Evolutionary conservation across 2,797 vertebrate genomes (phyloP).

Genomic region (Hypotaenidia okinawae): DNA sequence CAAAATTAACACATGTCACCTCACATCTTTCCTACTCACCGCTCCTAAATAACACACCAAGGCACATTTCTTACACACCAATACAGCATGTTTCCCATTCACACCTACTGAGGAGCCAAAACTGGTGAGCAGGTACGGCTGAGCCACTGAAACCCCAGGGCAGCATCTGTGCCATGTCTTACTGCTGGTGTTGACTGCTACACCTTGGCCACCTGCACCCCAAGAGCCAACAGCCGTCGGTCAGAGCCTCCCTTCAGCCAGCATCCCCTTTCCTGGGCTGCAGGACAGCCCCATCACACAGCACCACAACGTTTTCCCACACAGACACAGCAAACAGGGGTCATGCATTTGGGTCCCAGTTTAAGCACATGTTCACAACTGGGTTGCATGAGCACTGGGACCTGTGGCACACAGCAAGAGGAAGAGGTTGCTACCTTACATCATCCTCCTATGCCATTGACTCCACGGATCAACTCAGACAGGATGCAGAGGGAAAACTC

Average conservation of each 20-base stretch:
- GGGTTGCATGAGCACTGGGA: rapidly evolving
- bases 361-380: not conserved
- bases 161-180: rapidly evolving
- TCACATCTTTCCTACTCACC: not conserved
- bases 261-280: rapidly evolving
- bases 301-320: rapidly evolving
- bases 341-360: rapidly evolving
- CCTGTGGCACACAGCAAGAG: not conserved
- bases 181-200: rapidly evolving
- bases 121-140: rapidly evolving
- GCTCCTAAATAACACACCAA: not conserved
- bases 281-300: rapidly evolving
- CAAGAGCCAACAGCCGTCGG: rapidly evolving
- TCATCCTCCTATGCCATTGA: rapidly evolving
- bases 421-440: not conserved
- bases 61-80: not conserved
- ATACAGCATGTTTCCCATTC: rapidly evolving
- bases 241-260: too few species aligned
- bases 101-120: not conserved
- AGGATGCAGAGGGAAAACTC: not conserved
- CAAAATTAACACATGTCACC: not conserved
- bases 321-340: too few species aligned
- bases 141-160: not conserved
- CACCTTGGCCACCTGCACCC: not conserved
- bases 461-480: not conserved